Evolutionary conservation across 1,140 invertebrate genomes (phyloP).

Genomic region (Thaumatotibia leucotreta): DNA sequence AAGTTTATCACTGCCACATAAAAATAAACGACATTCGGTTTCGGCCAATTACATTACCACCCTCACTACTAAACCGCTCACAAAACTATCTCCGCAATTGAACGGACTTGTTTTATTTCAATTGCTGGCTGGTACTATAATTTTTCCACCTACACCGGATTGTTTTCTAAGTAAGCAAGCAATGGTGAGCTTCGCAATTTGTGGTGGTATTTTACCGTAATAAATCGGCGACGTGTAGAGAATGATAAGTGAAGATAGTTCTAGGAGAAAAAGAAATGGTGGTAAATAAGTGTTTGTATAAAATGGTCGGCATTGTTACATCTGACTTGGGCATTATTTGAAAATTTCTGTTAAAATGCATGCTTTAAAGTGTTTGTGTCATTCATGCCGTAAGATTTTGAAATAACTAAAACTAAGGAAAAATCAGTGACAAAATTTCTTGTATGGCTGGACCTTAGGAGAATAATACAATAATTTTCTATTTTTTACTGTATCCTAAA

Average conservation of each 20-base stretch:
- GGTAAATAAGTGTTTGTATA: neutral
- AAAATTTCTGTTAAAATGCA: too few species aligned
- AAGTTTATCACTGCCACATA: neutral
- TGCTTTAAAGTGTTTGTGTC: too few species aligned
- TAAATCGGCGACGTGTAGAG: conserved; percentile 2
- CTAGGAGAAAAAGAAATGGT: neutral
- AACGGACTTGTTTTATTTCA: conserved; percentile 8
- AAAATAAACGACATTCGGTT: conserved; percentile 1
- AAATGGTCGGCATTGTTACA: too few species aligned
- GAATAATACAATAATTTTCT: too few species aligned
- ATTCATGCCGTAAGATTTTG: too few species aligned
- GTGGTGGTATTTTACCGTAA: neutral
- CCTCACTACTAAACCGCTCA: neutral
- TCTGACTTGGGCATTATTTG: neutral
- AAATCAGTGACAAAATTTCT: too few species aligned
- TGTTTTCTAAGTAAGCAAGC: conserved; percentile 6
- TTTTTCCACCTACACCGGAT: neutral
- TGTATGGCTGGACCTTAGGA: too few species aligned
- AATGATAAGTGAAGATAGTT: neutral
- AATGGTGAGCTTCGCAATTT: neutral
- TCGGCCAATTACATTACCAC: neutral
- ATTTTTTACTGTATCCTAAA: too few species aligned
- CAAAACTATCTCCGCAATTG: conserved; percentile 2
- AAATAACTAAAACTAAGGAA: too few species aligned
- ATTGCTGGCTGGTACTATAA: conserved; percentile 1